Conservation (phyloP, 2,797 vertebrate species). For the Oreonectes daqikongensis region DNA sequence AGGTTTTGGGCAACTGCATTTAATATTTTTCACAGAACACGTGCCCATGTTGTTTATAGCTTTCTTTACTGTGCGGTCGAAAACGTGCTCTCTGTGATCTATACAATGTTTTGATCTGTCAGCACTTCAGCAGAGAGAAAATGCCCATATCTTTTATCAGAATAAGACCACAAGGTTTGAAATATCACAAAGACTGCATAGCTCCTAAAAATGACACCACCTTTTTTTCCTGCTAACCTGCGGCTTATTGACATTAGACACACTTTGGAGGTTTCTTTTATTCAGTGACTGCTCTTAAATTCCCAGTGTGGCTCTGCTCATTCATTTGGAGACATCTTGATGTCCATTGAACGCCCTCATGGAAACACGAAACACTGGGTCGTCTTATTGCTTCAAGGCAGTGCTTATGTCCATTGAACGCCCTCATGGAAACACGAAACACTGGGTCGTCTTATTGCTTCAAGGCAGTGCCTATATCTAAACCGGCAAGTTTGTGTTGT, state of each 20-base stretch:
- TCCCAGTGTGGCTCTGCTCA: constrained; percentile 13
- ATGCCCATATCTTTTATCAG: constrained; percentile 19
- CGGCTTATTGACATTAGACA: not conserved
- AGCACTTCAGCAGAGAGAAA: constrained; percentile 22
- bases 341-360: constrained; percentile 17
- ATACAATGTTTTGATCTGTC: constrained; percentile 8
- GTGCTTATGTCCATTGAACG: constrained; percentile 9
- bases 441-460: constrained; percentile 4
- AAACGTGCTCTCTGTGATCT: not conserved
- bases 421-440: constrained; percentile 6
- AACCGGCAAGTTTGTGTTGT: constrained; percentile 16
- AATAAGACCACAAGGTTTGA: constrained; percentile 30
- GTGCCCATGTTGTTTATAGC: constrained; percentile 1
- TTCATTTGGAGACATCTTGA: constrained; percentile 34
- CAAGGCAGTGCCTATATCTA: constrained; percentile 17
- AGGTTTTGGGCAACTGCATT: too few relatives aligned
- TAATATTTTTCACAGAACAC: too few relatives aligned
- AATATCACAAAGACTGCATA: constrained; percentile 33
- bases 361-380: constrained; percentile 6
- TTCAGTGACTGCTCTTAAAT: constrained; percentile 25
- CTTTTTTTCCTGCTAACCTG: not conserved
- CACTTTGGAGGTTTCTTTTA: constrained; percentile 44
- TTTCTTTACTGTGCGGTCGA: not conserved
- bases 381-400: constrained; percentile 20
- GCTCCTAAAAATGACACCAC: constrained; percentile 19